Base-by-base conservation (phyloP, 2,888 invertebrate species). In the Rhingia campestris region DNA sequence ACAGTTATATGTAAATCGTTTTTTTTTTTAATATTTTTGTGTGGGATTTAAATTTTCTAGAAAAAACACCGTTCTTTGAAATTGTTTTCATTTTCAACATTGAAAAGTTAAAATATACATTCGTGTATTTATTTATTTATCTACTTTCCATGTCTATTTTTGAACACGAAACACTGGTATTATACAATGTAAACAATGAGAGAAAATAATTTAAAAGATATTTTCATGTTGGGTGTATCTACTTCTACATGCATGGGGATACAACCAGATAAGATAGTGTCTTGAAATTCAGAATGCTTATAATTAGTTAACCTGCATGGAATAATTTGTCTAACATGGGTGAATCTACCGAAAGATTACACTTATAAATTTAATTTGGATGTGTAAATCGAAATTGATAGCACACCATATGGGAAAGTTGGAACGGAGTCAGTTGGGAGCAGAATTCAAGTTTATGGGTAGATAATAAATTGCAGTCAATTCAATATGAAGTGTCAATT, bases 71-170 rank as follows among this genome's bases (percentile, higher is more conserved):
- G 4, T 37, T 59, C 6, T 66, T 63, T 39, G 9, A 37, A 74
- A 63, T 49, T 64, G 45, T 63, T 70, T 70, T 63, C 22, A 1
- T 3, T 35, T 41, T 49, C 5, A 39, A 59, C 3, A 53, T 45
- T 39, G 39, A 54, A 56, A 30, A 37, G 5, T 37, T 10, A 45
- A 61, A 58, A 69, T 45, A 63, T 64, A 51, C 53, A 41, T 70
- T 61, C 30, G 9, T 59, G 35, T 66, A 49, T 73, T 49, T 66
- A 66, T 74, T 75, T 75, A 67, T 67, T 66, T 79, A 66, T 73
- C 74, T 75, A 39, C 64, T 53, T 56, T 73, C 32, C 10, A 43
- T 30, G 32, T 81, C 76, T 81, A 76, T 81, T 81, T 72, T 58
- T 63, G 49, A 63, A 53, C 70, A 56, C 14, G 56, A 53, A 47